Evolutionary conservation across 1,140 invertebrate genomes (phyloP).

Genomic region (Tribolium castaneum): DNA sequence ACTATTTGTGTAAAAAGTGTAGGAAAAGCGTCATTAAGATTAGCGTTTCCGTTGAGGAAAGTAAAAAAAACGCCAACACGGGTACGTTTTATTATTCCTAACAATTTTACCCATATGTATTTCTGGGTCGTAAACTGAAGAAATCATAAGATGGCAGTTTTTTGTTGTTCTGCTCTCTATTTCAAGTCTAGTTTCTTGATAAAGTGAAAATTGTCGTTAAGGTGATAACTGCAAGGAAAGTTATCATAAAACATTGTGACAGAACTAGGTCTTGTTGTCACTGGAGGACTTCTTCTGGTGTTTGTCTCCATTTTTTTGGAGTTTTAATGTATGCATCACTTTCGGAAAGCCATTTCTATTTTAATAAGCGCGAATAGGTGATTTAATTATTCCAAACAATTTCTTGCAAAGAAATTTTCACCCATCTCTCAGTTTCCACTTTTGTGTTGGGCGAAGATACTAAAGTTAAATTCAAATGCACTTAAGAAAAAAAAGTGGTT

Average conservation of each 20-base stretch:
- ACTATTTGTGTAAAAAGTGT: neutral
- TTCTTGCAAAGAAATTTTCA: neutral
- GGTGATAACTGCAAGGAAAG: neutral
- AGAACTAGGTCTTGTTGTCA: neutral
- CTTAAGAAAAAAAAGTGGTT: neutral
- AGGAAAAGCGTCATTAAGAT: neutral
- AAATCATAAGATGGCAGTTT: neutral
- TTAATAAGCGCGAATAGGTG: neutral
- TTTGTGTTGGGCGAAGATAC: neutral
- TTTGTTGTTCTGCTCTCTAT: neutral
- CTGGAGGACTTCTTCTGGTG: neutral
- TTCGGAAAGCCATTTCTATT: neutral
- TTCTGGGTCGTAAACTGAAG: neutral
- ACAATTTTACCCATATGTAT: neutral
- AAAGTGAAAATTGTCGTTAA: neutral
- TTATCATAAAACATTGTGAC: neutral
- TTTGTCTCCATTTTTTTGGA: neutral
- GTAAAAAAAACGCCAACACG: neutral
- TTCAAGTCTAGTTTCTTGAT: neutral
- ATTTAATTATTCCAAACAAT: neutral
- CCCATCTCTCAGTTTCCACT: neutral
- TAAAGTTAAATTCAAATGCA: neutral
- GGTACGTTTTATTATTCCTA: neutral
- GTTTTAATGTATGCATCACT: neutral
- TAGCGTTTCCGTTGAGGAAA: neutral